Evolutionary conservation across 2,888 invertebrate genomes (phyloP), one percentile per base, ranked within the genome.

Genomic region (Metellina segmentata): DNA sequence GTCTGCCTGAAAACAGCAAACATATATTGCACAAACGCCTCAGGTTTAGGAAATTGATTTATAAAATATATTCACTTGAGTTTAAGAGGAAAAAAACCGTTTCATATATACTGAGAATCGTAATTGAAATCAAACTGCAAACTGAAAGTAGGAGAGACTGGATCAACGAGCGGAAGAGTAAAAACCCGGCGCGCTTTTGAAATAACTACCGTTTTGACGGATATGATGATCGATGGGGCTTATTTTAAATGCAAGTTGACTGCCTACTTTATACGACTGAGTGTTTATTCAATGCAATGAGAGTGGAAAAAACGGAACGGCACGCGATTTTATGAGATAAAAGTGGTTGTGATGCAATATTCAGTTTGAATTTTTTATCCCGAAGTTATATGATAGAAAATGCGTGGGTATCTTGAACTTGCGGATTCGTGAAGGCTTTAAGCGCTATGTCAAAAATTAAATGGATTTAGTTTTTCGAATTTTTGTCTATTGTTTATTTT

Each of bases 121-220:
- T 81, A 88, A 88, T 88, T 88, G 88, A 88, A 88, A 81, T 81
- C 81, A 48, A 77, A 49, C 49, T 9, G 16, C 81, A 48, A 77
- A 49, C 49, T 9, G 16, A 16, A 74, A 34, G 19, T 11, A 6
- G n/a, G 52, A 69, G 69, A 53, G 71, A 9, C 34, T 7, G 52
- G 53, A 75, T 72, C 53, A 85, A 48, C 53, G 20, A 8, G 19
- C n/a, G 52, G 51, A 34, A 34, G 34, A 85, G 75, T 75, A 85
- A 85, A 34, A 85, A 85, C 1, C 51, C 34, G n/a, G 20, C 51
- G n/a, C 34, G 34, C 19, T 85, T 48, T 75, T 20, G 82, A 79
- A 88, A 88, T 81, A 88, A 81, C 88, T 49, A 69, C 53, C n/a
- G 49, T 81, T 81, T 85, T 89, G 89, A 82, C 83, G n/a, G 61